Evolutionary conservation across 1,140 invertebrate genomes (phyloP).

Genomic region (Danaus melanippus): DNA sequence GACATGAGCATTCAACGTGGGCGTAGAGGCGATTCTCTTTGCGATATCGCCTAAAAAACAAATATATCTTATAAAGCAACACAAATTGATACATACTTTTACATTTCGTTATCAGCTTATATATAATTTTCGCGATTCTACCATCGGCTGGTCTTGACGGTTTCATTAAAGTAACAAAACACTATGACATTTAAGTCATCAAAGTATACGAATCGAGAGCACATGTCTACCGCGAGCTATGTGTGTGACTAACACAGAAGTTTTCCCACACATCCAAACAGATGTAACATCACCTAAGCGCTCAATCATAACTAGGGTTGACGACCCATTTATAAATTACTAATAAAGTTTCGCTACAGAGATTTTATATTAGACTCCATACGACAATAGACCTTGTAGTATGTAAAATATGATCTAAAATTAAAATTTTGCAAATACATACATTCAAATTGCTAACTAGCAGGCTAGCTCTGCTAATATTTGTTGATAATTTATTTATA

Average conservation of each 20-base stretch:
- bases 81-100: slow-evolving; percentile 42
- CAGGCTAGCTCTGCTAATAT: too few species aligned
- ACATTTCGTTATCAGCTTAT: slow-evolving; percentile 56
- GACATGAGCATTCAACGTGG: slow-evolving; percentile 42
- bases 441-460: too few species aligned
- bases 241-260: slow-evolving; percentile 30
- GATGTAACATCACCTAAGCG: slow-evolving; percentile 1
- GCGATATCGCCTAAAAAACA: slow-evolving; percentile 18
- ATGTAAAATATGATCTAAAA: too few species aligned
- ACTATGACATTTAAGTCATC: too few species aligned
- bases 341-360: slow-evolving; percentile 1
- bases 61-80: background rate
- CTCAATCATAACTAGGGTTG: slow-evolving; percentile 19
- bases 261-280: slow-evolving; percentile 22
- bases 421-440: too few species aligned
- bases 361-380: too few species aligned
- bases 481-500: too few species aligned
- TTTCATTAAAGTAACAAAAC: slow-evolving; percentile 28
- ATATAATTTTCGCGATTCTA: slow-evolving; percentile 56
- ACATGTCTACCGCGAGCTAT: slow-evolving; percentile 29
- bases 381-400: too few species aligned
- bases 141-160: slow-evolving; percentile 47
- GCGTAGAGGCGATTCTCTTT: slow-evolving; percentile 38
- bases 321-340: slow-evolving; percentile 19
- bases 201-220: slow-evolving; percentile 14